Evolutionary conservation across 2,797 vertebrate species (phyloP).

Genomic region (Enteromius trimaculatus): DNA sequence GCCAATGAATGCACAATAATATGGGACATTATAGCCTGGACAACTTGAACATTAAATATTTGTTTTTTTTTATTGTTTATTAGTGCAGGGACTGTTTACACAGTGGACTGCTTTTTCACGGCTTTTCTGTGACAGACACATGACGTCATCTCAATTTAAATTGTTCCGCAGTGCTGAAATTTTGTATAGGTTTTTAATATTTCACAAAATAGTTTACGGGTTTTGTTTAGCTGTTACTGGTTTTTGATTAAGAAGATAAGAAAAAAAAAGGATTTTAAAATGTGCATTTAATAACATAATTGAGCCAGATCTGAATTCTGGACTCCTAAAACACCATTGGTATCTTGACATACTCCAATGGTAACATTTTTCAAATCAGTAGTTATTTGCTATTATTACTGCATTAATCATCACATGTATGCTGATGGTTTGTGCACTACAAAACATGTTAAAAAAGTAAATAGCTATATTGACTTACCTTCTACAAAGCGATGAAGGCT

Average conservation of each 20-base stretch:
- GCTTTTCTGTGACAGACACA: background rate
- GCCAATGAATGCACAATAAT: constrained; percentile 50
- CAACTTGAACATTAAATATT: background rate
- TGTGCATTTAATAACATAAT: background rate
- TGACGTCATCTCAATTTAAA: background rate
- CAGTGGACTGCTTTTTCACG: background rate
- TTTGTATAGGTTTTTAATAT: background rate
- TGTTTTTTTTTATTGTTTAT: background rate
- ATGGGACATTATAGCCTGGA: background rate
- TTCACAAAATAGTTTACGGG: background rate
- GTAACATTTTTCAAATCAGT: background rate
- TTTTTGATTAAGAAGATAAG: background rate
- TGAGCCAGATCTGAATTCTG: background rate
- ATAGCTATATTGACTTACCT: constrained; percentile 71
- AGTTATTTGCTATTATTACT: background rate
- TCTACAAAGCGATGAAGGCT: constrained; percentile 94
- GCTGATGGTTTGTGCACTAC: background rate
- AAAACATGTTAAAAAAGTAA: background rate
- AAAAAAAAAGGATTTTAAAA: background rate
- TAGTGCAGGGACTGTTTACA: background rate
- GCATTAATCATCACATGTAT: background rate
- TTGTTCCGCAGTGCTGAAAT: no score
- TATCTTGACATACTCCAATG: background rate
- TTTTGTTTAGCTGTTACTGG: background rate
- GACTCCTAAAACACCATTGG: background rate